Percentiles rank a stretch among this genome's conserved stretches.
These are phyloP conservation scores for Tretioscincus oriximinensis DNA, from an alignment of 2,113 vertebrate species.

Conservation along the genomic window DNA sequence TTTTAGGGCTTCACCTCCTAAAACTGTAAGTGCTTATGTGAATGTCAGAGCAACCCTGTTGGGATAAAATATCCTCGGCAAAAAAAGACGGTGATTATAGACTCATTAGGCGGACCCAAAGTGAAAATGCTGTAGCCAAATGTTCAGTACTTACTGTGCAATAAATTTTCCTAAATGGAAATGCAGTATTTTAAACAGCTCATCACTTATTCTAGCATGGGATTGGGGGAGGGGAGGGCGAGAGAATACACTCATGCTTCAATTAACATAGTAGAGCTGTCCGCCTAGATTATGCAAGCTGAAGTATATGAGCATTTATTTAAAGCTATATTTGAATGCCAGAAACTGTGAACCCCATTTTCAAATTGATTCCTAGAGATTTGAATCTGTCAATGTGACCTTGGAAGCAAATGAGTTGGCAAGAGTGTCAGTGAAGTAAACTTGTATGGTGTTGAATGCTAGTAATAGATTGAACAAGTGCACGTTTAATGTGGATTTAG, in stretches of 20 bases:
- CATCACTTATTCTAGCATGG: slow-evolving; percentile 10
- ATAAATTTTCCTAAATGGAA: slow-evolving; percentile 64
- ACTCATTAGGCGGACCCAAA: slow-evolving; percentile 53
- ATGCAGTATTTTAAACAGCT: slow-evolving; percentile 47
- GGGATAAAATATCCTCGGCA: slow-evolving; percentile 36
- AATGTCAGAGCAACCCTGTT: slow-evolving; percentile 32
- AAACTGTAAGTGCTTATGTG: slow-evolving; percentile 13
- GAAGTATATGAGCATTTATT: background rate
- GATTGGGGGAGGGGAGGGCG: slow-evolving; percentile 29
- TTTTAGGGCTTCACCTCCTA: background rate
- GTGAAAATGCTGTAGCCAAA: slow-evolving; percentile 57
- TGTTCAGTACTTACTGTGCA: slow-evolving; percentile 43
- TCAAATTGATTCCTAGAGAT: background rate
- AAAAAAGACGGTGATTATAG: slow-evolving; percentile 53
- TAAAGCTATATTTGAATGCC: slow-evolving; percentile 30
- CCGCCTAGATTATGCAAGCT: slow-evolving; percentile 18
- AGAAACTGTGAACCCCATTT: slow-evolving; percentile 31
- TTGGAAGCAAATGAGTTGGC: background rate
- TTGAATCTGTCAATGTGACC: slow-evolving; percentile 1
- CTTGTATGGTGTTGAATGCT: background rate
- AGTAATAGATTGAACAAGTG: background rate
- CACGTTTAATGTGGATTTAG: slow-evolving; percentile 13
- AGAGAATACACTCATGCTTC: slow-evolving; percentile 26
- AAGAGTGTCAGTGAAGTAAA: background rate
- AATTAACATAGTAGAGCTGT: slow-evolving; percentile 15